Percentiles rank a stretch among this genome's conserved stretches.
These are phyloP conservation scores for Zygothrica quintamaculata DNA, from an alignment of 2,888 invertebrate species.

Conservation along the genomic window DNA sequence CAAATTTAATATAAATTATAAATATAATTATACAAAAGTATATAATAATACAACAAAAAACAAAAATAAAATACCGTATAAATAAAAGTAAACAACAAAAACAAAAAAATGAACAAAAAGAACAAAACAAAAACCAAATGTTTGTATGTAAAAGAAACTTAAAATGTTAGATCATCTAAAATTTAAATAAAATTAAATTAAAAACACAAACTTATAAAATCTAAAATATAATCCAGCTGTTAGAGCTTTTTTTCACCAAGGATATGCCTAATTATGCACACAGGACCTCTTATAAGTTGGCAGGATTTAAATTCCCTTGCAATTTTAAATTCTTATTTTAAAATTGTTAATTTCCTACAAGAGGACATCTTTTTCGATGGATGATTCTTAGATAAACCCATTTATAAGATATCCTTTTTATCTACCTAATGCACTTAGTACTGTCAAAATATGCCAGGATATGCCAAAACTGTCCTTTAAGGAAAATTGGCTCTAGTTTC, in stretches of 20 bases:
- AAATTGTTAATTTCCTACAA: no score
- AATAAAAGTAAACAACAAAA: conserved; percentile 35
- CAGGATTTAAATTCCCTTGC: no score
- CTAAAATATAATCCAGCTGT: background rate
- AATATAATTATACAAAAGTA: conserved; percentile 35
- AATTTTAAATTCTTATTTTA: no score
- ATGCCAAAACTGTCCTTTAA: no score
- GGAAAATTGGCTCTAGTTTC: no score
- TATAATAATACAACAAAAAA: conserved; percentile 35
- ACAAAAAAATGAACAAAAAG: conserved; percentile 38
- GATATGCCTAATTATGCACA: no score
- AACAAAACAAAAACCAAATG: conserved; percentile 69
- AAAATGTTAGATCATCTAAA: conserved; percentile 83
- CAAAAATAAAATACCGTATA: conserved; percentile 12
- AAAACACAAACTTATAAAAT: conserved; percentile 35
- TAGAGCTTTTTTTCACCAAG: background rate
- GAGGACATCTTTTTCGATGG: no score
- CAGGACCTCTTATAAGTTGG: no score
- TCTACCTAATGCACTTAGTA: no score
- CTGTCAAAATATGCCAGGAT: no score
- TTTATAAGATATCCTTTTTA: no score
- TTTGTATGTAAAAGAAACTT: conserved; percentile 83
- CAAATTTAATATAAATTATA: conserved; percentile 65
- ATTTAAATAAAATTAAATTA: conserved; percentile 82
- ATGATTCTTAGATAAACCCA: no score